Evolutionary conservation across 2,888 invertebrate genomes (phyloP).

Genomic region (Malacosoma neustria): DNA sequence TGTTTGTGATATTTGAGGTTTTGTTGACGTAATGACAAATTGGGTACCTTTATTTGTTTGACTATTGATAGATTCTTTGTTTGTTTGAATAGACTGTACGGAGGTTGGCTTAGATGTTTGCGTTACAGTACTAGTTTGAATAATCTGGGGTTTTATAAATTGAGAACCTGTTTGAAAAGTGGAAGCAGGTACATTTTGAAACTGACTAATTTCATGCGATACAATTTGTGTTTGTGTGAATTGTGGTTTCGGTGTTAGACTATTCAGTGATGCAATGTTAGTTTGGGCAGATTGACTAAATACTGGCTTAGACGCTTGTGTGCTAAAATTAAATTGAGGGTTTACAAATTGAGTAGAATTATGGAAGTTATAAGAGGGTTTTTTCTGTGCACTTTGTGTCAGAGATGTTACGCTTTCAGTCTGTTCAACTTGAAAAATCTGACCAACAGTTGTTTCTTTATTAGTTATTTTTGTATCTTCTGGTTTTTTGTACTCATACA

Average conservation of each 20-base stretch:
- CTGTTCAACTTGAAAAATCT: background rate
- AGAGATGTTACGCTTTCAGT: background rate
- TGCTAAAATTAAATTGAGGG: conserved; percentile 7
- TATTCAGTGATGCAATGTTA: conserved; percentile 5
- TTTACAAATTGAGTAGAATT: background rate
- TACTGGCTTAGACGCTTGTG: conserved; percentile 12
- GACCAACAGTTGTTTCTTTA: background rate
- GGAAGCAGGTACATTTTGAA: background rate
- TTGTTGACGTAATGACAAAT: background rate
- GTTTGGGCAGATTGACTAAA: conserved; percentile 5
- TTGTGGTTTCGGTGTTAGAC: conserved; percentile 8
- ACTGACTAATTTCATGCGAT: too few species aligned
- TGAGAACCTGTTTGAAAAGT: background rate
- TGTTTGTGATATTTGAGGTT: conserved; percentile 7
- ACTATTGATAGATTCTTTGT: conserved; percentile 3
- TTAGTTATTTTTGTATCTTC: background rate
- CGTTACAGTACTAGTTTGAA: conserved; percentile 8
- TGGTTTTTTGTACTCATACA: background rate
- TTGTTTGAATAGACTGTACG: conserved; percentile 4
- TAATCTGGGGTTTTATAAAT: background rate
- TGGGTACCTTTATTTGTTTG: conserved; percentile 1
- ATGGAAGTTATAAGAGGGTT: background rate
- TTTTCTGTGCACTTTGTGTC: background rate
- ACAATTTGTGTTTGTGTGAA: conserved; percentile 1
- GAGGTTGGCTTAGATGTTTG: conserved; percentile 13